Conservation (phyloP, 1,140 invertebrate species). For the Dendrolimus punctatus region DNA sequence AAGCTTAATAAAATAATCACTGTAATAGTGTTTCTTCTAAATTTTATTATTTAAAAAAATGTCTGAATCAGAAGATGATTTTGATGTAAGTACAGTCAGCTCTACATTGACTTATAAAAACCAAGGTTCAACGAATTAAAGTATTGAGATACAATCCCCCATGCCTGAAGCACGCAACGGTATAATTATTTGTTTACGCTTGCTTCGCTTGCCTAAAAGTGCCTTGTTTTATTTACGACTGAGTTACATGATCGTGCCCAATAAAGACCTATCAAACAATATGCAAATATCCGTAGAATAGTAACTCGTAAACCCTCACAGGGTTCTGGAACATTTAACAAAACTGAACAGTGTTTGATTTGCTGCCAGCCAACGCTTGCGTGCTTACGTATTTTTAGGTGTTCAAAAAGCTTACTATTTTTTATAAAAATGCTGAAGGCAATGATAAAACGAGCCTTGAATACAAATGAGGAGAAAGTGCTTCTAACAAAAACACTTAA, state of each 20-base stretch:
- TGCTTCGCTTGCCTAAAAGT: constrained; percentile 44
- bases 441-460: constrained; percentile 53
- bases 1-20: too few relatives aligned
- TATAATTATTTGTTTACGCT: constrained; percentile 62
- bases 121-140: constrained; percentile 25
- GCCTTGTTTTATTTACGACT: constrained; percentile 48
- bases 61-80: constrained; percentile 17
- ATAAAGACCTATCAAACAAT: constrained; percentile 54
- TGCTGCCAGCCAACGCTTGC: constrained; percentile 31
- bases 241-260: constrained; percentile 54
- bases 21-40: background rate
- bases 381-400: constrained; percentile 24
- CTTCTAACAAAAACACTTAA: constrained; percentile 40
- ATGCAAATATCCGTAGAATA: constrained; percentile 50
- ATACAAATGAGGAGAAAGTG: constrained; percentile 40
- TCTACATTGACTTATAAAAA: constrained; percentile 25
- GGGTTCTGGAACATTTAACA: constrained; percentile 31
- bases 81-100: constrained; percentile 26
- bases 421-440: constrained; percentile 51
- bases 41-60: background rate
- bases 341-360: constrained; percentile 40
- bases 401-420: constrained; percentile 8
- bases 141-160: constrained; percentile 23
- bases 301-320: constrained; percentile 43
- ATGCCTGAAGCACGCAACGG: constrained; percentile 43